Evolutionary conservation across 2,888 invertebrate species (phyloP), one percentile per base, ranked within the genome.

Genomic region (Scaptomyza tumidula): DNA sequence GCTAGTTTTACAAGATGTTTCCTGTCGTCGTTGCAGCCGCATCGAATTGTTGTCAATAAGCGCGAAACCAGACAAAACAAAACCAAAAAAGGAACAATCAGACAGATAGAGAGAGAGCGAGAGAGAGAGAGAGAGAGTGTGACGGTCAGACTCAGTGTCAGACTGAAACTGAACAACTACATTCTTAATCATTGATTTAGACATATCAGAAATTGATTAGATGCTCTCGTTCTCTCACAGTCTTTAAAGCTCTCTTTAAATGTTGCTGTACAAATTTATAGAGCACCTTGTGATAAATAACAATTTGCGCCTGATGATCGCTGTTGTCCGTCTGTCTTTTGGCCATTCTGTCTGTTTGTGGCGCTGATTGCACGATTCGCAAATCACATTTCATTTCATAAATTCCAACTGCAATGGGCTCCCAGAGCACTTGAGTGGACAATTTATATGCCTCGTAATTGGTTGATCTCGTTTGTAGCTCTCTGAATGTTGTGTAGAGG

Each of bases 1-100:
- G 88, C 90, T 89, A 83, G 91, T 91, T 91, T 90, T 90, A 91
- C 91, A 91, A 89, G 90, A 90, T 91, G 91, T 91, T 91, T 91
- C 91, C 92, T 91, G 91, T 91, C 92, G 88, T 80, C 91, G 88
- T 80, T 90, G 91, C 90, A 90, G 88, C 86, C 89, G 86, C 89
- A 91, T 91, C 90, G 91, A 91, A 91, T 91, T 90, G 89, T 91
- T 89, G 89, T 88, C 91, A 91, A 91, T 91, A 91, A 88, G 84
- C 89, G 87, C 81, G 82, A 71, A 58, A 52, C 11, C 35, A 13
- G 57, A 64, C 66, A 46, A 37, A 16, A 29, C 13, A 19, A 19
- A 58, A 35, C 19, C 19, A 19, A 19, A 56, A 39, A 13, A 31
- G 6, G 9, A 13, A 14, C 41, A 33, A 52, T 45, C 56, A 55